A percentile compares a stretch with the other conserved stretches of the same genome.
These are phyloP conservation scores for Rhadina sibilatrix DNA, from an alignment of 2,113 vertebrate genomes.

Conservation along the genomic window DNA sequence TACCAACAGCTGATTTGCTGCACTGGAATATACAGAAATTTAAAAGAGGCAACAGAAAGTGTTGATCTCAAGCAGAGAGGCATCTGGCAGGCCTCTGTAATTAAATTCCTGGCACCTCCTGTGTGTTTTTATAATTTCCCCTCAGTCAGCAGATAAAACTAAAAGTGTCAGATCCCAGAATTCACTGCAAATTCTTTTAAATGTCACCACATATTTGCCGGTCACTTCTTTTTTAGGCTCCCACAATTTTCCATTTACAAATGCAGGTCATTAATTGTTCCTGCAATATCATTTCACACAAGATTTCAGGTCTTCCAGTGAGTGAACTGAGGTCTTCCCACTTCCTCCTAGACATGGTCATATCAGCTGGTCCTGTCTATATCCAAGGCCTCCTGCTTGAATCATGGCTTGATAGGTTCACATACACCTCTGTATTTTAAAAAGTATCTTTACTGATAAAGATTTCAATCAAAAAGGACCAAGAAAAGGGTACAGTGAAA, in stretches of 20 bases:
- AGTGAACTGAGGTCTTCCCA: neutral
- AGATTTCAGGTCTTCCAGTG: neutral
- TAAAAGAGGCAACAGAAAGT: neutral
- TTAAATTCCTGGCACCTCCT: constrained; percentile 5
- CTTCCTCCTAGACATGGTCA: neutral
- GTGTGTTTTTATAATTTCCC: neutral
- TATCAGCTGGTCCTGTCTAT: neutral
- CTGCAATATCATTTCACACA: neutral
- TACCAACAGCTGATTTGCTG: neutral
- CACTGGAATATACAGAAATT: neutral
- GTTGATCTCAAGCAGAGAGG: neutral
- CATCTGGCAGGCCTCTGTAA: constrained; percentile 5
- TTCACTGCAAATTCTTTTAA: neutral
- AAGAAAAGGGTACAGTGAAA: neutral
- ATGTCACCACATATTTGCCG: neutral
- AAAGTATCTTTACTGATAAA: neutral
- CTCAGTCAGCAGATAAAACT: constrained; percentile 5
- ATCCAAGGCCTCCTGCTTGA: neutral
- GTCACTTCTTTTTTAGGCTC: neutral
- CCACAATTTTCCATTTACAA: neutral
- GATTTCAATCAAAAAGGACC: neutral
- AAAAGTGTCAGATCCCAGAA: neutral
- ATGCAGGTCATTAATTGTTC: neutral
- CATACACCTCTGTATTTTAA: neutral
- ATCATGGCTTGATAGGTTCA: neutral